A percentile compares a stretch with the other conserved stretches of the same genome.
phyloP scores from a whole-genome alignment of 2,113 vertebrate species.

The Chloropsis hardwickii region DNA sequence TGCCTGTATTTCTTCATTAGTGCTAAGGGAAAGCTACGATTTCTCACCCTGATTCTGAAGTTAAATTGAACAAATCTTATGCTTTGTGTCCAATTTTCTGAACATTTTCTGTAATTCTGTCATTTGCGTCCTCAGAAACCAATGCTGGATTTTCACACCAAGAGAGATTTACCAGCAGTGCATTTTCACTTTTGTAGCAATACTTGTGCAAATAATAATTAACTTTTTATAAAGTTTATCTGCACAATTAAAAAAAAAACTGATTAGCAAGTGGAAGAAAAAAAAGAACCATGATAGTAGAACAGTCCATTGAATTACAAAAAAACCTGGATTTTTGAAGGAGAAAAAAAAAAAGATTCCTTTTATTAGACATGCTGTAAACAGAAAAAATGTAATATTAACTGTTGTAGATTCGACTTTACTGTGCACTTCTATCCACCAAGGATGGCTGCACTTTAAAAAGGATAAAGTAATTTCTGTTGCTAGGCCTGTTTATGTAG shows the following conservation, averaged over 20 bases:
- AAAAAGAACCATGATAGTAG: neutral
- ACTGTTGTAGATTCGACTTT: neutral
- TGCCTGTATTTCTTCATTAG: neutral
- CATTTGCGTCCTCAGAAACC: neutral
- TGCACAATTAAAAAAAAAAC: neutral
- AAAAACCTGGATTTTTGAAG: neutral
- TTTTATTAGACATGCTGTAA: neutral
- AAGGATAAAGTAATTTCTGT: neutral
- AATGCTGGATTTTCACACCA: neutral
- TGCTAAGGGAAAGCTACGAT: neutral
- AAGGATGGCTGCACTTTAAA: neutral
- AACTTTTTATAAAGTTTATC: neutral
- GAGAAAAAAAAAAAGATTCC: neutral
- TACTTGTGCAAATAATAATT: neutral
- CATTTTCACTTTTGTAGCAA: neutral
- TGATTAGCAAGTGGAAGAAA: neutral
- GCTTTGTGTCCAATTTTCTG: neutral
- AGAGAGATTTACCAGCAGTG: neutral
- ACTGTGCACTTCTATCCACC: neutral
- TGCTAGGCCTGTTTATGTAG: neutral
- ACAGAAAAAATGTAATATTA: neutral
- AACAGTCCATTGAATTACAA: neutral
- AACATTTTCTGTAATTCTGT: neutral
- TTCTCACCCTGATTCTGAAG: neutral
- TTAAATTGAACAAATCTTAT: neutral